Evolutionary conservation across 2,113 vertebrate genomes (phyloP), one percentile per base, ranked within the genome.

Genomic region (Cygnus atratus): DNA sequence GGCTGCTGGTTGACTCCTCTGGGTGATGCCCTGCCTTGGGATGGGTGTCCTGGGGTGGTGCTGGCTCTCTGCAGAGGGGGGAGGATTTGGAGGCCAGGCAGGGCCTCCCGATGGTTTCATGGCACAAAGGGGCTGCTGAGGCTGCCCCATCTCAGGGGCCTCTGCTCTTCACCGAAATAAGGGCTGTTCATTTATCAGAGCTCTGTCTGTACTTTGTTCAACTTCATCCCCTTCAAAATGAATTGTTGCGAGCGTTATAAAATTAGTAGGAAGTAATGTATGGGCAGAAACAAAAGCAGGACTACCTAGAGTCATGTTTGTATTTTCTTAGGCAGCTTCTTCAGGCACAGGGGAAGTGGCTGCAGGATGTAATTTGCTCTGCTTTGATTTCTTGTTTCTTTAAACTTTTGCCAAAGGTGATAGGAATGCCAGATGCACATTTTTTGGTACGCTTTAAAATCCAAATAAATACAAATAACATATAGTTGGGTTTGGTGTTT

Each of bases 391-490:
- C 48, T 74, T 50, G 43, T 48, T 75, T 54, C 95, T 97, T 96
- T 96, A 93, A 96, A 96, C 83, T 93, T 93, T 54, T 96, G 90
- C 95, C 92, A 95, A 85, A 96, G 90, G 86, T 92, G 92, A 92
- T 37, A 71, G 70, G 66, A 54, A 88, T 62, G 86, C 86, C 95
- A 96, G 76, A 84, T 12, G 33, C 58, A 35, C 67, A 29, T 90
- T 93, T 70, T 93, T 67, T 31, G 46, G 61, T 63, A 35, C 6
- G 35, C 61, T 89, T 58, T 44, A 91, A 92, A 94, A 83, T 83
- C 88, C 79, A 90, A 90, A 90, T 76, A 91, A 83, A 96, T 77
- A 86, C 37, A 90, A 95, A 90, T 41, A 88, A 46, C 2, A 8
- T n/a, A 21, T 57, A 35, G 76, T 72, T 35, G 58, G 65, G 43